These are phyloP conservation scores for Drosophila hamatofila DNA, from an alignment of 2,888 invertebrate species.

Conservation along the genomic window DNA sequence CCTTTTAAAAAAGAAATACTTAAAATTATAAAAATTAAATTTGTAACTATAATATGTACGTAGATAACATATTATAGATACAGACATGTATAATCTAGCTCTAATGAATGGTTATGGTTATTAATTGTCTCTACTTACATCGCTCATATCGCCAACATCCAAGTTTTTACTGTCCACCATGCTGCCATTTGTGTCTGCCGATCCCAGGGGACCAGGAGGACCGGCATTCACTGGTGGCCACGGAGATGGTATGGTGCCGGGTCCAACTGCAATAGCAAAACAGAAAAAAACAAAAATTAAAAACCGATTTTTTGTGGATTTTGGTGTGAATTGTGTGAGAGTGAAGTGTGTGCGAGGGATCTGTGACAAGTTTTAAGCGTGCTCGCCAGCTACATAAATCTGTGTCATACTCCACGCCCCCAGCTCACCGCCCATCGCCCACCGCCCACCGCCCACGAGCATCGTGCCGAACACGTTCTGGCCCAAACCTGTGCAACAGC, in stretches of 20 bases:
- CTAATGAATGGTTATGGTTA: no score
- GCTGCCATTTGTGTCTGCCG: conserved; percentile 96
- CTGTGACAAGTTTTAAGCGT: conserved; percentile 26
- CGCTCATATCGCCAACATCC: conserved; percentile 96
- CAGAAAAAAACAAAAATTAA: conserved; percentile 30
- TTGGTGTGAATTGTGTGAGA: neutral
- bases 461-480: neutral
- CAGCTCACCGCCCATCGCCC: no score
- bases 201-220: conserved; percentile 87
- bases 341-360: neutral
- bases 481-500: conserved; percentile 42
- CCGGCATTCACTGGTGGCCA: conserved; percentile 96
- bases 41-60: no score
- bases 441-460: neutral
- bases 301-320: conserved; percentile 14
- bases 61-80: no score
- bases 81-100: neutral
- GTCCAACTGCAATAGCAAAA: conserved; percentile 87
- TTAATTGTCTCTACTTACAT: conserved; percentile 87
- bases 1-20: no score
- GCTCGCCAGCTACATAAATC: conserved; percentile 43
- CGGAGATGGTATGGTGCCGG: conserved; percentile 98
- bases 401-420: conserved; percentile 29
- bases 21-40: no score
- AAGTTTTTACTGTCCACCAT: conserved; percentile 96